Percentiles rank a stretch among this genome's conserved stretches.
Conservation (phyloP, 2,113 vertebrate species). For the Coptodon bakossiorum region DNA sequence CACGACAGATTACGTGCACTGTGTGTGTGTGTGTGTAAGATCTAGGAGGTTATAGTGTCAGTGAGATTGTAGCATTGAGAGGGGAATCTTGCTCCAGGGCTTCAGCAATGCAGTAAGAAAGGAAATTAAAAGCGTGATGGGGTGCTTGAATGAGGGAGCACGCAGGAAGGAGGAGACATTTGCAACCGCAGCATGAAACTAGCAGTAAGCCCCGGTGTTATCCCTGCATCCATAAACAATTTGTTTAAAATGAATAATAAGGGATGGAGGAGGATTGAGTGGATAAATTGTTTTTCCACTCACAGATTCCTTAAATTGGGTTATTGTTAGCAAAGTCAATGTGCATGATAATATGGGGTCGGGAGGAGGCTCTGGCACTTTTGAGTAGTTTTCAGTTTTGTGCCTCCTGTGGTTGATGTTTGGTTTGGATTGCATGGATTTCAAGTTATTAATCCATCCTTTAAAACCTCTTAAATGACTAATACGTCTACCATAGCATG, state of each 20-base stretch:
- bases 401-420: neutral
- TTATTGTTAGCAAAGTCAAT: neutral
- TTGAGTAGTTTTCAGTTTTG: neutral
- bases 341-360: neutral
- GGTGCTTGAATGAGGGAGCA: neutral
- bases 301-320: neutral
- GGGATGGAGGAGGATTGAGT: neutral
- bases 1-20: neutral
- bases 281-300: neutral
- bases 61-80: neutral
- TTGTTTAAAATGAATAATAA: constrained; percentile 30
- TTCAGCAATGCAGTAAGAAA: neutral
- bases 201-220: neutral
- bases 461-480: neutral
- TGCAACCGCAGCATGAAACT: neutral
- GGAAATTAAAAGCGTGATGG: constrained; percentile 21
- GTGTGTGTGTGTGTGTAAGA: neutral
- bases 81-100: neutral
- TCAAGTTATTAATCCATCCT: neutral
- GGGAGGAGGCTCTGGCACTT: neutral
- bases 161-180: neutral
- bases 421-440: neutral
- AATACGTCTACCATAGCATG: neutral
- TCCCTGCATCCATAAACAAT: constrained; percentile 11
- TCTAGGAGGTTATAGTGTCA: neutral